phyloP scores from a whole-genome alignment of 2,113 vertebrate genomes.

The Phrynosoma platyrhinos region DNA sequence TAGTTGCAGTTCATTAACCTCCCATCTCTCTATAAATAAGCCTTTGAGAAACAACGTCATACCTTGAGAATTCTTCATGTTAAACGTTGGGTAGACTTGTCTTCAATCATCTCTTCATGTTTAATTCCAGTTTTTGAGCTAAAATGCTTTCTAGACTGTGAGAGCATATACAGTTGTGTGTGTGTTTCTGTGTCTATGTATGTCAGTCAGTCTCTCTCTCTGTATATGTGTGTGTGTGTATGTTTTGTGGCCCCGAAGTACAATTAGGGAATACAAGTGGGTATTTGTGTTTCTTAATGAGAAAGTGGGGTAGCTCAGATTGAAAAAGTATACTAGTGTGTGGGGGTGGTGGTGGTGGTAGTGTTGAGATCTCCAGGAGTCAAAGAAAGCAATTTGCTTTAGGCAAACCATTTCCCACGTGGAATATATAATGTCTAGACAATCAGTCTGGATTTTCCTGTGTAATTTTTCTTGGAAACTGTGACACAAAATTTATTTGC shows the following conservation, averaged over 20 bases:
- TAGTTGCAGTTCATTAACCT: conserved; percentile 57
- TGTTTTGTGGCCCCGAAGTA: conserved; percentile 33
- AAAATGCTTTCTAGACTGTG: conserved; percentile 70
- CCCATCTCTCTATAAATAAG: conserved; percentile 47
- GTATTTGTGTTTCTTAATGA: conserved; percentile 57
- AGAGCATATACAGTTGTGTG: conserved; percentile 2
- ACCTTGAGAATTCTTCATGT: conserved; percentile 59
- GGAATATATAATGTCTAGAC: conserved; percentile 74
- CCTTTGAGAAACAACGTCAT: conserved; percentile 49
- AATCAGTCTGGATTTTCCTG: conserved; percentile 73
- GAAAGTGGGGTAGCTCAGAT: conserved; percentile 29
- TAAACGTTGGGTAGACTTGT: conserved; percentile 56
- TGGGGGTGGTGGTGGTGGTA: conserved; percentile 23
- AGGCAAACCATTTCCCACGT: conserved; percentile 65
- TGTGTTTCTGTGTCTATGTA: conserved; percentile 10
- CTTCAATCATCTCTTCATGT: conserved; percentile 66
- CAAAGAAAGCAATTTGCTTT: conserved; percentile 69
- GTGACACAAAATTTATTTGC: conserved; percentile 66
- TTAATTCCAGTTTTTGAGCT: conserved; percentile 58
- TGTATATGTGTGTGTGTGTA: conserved; percentile 14
- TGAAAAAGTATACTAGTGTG: conserved; percentile 23
- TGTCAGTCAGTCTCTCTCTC: too few species aligned
- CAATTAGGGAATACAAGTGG: background rate
- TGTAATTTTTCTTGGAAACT: conserved; percentile 67
- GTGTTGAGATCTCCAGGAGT: conserved; percentile 71